phyloP scores from a whole-genome alignment of 2,888 invertebrate genomes.

The Caprella mutica region DNA sequence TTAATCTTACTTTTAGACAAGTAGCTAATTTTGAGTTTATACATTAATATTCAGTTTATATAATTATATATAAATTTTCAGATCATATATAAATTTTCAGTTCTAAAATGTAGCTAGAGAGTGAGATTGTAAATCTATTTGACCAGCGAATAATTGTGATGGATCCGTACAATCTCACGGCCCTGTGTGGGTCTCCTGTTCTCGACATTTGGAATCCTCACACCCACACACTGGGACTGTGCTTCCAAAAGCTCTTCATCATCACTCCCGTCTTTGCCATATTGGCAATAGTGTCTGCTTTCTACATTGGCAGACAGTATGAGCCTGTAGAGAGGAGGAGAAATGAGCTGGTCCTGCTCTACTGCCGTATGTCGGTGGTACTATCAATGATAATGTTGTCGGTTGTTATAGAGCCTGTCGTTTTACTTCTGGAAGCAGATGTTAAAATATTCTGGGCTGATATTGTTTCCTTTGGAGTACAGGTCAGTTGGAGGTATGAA shows the following conservation, averaged over 20 bases:
- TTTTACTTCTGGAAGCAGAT: slow-evolving; percentile 15
- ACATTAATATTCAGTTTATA: too few relatives aligned
- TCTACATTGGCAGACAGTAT: slow-evolving; percentile 59
- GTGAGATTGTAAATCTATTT: too few relatives aligned
- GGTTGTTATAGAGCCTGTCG: slow-evolving; percentile 12
- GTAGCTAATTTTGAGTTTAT: too few relatives aligned
- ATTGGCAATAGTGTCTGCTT: slow-evolving; percentile 66
- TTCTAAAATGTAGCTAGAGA: too few relatives aligned
- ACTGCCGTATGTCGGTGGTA: slow-evolving; percentile 45
- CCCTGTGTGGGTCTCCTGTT: not conserved
- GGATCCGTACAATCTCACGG: slow-evolving; percentile 8
- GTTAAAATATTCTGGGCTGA: slow-evolving; percentile 25
- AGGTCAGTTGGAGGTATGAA: slow-evolving; percentile 12
- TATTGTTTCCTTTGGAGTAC: slow-evolving; percentile 16
- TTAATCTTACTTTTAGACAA: too few relatives aligned
- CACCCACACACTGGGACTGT: slow-evolving; percentile 50
- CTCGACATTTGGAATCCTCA: slow-evolving; percentile 10
- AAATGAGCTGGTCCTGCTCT: slow-evolving; percentile 52
- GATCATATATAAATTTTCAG: too few relatives aligned
- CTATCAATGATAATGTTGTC: slow-evolving; percentile 5
- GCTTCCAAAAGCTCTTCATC: slow-evolving; percentile 72
- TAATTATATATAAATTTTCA: too few relatives aligned
- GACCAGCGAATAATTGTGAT: too few relatives aligned
- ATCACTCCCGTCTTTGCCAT: slow-evolving; percentile 57
- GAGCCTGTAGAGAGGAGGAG: slow-evolving; percentile 53